Evolutionary conservation across 1,140 invertebrate genomes (phyloP), one percentile per base, ranked within the genome.

Genomic region (Drosophila tsacasi): DNA sequence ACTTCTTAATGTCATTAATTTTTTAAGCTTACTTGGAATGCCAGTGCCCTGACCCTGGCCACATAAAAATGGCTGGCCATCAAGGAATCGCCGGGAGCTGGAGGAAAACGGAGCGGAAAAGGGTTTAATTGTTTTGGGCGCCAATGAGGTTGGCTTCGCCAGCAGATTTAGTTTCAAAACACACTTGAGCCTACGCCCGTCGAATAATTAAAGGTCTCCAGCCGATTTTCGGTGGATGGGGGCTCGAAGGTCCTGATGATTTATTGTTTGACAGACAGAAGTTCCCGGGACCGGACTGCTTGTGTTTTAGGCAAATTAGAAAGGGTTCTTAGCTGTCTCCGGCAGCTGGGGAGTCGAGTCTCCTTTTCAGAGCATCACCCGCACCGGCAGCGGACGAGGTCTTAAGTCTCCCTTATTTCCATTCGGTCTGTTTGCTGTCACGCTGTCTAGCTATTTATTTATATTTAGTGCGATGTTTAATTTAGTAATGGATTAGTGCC

Each of bases 1-100:
- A 81, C 86, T 90, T 90, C 85, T 91, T 90, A 81, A 91, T 90
- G 82, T 86, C 86, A 86, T 91, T 90, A 85, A 91, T 85, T 90
- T 90, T 91, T 82, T 91, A 91, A 91, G 85, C 86, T 91, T 79
- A 80, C 86, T 90, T 90, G 71, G 81, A 89, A 90, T 90, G 67
- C 68, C 59, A 74, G 50, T 52, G 71, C 55, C 65, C 69, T 59
- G 65, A 39, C 68, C 68, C 40, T 15, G 59, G 30, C 46, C 21
- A 37, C 65, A 79, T 71, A 74, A 90, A 80, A 90, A 90, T 82
- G 79, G 81, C 85, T 65, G 81, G 67, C 81, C 85, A 85, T 74
- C 75, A 82, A 76, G 73, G 32, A 64, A 59, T 62, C 50, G 68
- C 72, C 50, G 35, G 61, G 27, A 23, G 55, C 37, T n/a, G 39